phyloP scores from a whole-genome alignment of 2,113 vertebrate species.

The Lampris megalopsis region DNA sequence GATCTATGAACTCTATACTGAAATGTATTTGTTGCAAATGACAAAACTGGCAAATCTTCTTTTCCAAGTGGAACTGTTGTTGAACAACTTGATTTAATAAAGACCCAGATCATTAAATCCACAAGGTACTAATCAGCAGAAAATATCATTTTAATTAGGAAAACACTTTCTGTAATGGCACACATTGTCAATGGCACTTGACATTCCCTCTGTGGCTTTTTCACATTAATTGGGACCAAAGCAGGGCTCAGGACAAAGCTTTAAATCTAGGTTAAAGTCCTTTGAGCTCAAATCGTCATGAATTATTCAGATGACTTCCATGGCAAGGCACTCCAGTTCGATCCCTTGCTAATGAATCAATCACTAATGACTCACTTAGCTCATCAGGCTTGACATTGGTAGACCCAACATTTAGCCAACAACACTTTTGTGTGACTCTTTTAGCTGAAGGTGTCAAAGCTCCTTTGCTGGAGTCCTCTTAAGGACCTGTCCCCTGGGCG shows the following conservation, averaged over 20 bases:
- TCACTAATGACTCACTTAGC: constrained; percentile 76
- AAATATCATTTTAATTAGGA: neutral
- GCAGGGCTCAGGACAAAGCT: constrained; percentile 40
- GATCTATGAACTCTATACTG: no score
- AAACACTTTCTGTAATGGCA: neutral
- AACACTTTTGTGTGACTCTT: constrained; percentile 45
- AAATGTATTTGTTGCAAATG: no score
- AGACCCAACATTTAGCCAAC: constrained; percentile 60
- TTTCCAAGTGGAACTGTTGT: neutral
- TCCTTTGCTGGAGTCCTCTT: constrained; percentile 18
- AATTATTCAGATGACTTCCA: constrained; percentile 69
- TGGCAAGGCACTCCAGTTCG: constrained; percentile 66
- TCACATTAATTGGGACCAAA: constrained; percentile 4
- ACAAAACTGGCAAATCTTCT: no score
- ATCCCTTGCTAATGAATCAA: constrained; percentile 72
- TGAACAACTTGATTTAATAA: neutral
- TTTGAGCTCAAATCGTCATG: constrained; percentile 60
- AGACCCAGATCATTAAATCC: neutral
- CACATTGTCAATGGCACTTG: neutral
- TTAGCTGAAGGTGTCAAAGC: constrained; percentile 20
- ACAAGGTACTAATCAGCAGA: neutral
- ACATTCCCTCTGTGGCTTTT: constrained; percentile 9
- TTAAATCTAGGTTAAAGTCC: constrained; percentile 62
- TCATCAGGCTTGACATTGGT: constrained; percentile 58
- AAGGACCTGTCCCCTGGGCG: constrained; percentile 28